Conservation (phyloP, 1,140 invertebrate genomes). For the Tetramorium alpestre region DNA sequence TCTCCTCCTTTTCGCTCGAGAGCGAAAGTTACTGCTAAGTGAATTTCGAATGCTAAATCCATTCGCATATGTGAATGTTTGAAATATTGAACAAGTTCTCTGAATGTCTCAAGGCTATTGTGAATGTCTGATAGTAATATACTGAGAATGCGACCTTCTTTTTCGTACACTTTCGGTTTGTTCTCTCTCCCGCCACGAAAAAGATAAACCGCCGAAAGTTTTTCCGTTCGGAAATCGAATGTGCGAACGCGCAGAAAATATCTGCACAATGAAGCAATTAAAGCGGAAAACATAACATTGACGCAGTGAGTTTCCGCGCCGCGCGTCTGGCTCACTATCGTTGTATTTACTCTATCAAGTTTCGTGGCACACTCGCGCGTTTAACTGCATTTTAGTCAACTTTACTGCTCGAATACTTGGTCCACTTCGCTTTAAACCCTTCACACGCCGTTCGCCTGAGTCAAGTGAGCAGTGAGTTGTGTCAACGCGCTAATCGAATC, state of each 20-base stretch:
- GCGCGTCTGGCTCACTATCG: slow-evolving; percentile 21
- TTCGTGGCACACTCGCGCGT: slow-evolving; percentile 36
- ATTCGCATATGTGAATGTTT: background rate
- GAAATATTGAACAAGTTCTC: background rate
- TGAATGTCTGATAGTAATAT: background rate
- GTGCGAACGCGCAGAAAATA: slow-evolving; percentile 14
- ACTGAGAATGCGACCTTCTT: background rate
- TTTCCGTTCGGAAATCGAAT: background rate
- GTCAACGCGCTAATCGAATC: slow-evolving; percentile 57
- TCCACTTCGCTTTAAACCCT: slow-evolving; percentile 48
- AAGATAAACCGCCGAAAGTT: slow-evolving; percentile 16
- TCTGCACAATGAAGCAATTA: slow-evolving; percentile 50
- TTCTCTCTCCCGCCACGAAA: background rate
- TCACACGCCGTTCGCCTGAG: slow-evolving; percentile 19
- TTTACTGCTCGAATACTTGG: slow-evolving; percentile 44
- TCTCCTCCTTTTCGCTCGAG: too few species aligned
- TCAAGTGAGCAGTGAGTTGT: slow-evolving; percentile 42
- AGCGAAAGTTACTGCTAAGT: background rate
- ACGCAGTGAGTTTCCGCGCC: slow-evolving; percentile 11
- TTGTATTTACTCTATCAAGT: slow-evolving; percentile 58
- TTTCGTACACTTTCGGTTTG: background rate
- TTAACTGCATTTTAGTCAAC: slow-evolving; percentile 60
- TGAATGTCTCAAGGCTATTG: background rate
- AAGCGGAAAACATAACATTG: slow-evolving; percentile 51
- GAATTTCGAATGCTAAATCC: background rate